Evolutionary conservation across 2,113 vertebrate species (phyloP), one percentile per base, ranked within the genome.

Genomic region (Paramormyrops kingsleyae): DNA sequence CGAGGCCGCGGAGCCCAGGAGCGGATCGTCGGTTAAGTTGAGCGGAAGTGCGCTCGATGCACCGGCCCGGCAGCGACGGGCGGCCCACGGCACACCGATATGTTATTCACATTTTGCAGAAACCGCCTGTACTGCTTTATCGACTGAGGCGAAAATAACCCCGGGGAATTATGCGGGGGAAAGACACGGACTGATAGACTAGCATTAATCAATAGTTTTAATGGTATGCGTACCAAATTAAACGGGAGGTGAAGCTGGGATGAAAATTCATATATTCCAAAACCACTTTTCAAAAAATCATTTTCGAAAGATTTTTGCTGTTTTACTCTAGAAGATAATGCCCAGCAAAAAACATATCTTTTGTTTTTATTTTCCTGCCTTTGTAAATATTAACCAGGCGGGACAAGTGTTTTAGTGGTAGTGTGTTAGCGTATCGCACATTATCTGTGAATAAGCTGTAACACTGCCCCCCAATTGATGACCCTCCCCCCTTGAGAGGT

Each of bases 21-120:
- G 74, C 35, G 35, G 39, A 62, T 42, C 46, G 74, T 6, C 42
- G 3, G 42, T 42, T 3, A 44, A 49, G 35, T 62, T 59, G 8
- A 44, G 56, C 39, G 35, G 39, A 42, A 62, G 31, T 31, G 39
- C 15, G 94, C 94, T 95, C 94, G 94, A 94, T 93, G 92, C 93
- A 91, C 92, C 92, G 93, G 94, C 91, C 93, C 93, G 94, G 93
- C 24, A 92, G 93, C 93, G 93, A 93, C 94, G 92, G 89, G 90
- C 93, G 92, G 92, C 90, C 92, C 92, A 89, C 9, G 90, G 87
- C 52, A 91, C 62, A 90, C 88, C 94, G 90, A 95, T 95, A 93
- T 92, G 94, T 95, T 96, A 95, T 95, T 93, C 93, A 90, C 93
- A 91, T 90, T 89, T 89, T 89, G 92, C 91, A 94, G 89, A 88